Conservation (phyloP, 2,888 invertebrate genomes). For the Exephanes ischioxanthus region DNA sequence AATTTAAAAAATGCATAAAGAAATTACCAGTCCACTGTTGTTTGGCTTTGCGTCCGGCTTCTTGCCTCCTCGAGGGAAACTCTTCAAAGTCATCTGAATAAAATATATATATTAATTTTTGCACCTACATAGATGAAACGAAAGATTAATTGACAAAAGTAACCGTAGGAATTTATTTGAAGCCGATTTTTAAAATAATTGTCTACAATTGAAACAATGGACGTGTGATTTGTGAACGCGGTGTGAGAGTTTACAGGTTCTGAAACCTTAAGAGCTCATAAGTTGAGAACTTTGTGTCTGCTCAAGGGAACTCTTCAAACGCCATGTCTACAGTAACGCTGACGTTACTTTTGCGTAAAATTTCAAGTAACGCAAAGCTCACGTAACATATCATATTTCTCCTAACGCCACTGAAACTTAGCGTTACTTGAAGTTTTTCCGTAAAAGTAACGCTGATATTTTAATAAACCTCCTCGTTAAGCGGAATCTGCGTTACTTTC, state of each 20-base stretch:
- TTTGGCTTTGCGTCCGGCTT: conserved; percentile 71
- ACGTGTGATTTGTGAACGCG: background rate
- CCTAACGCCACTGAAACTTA: too few species aligned
- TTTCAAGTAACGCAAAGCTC: too few species aligned
- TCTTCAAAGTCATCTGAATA: conserved; percentile 77
- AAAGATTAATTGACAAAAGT: background rate
- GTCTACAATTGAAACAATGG: background rate
- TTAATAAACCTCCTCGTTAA: too few species aligned
- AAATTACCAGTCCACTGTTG: conserved; percentile 72
- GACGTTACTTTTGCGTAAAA: too few species aligned
- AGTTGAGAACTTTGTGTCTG: background rate
- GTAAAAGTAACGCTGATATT: too few species aligned
- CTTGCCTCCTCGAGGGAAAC: conserved; percentile 80
- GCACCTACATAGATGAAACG: background rate
- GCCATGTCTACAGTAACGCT: too few species aligned
- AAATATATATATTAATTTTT: conserved; percentile 34
- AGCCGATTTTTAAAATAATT: too few species aligned
- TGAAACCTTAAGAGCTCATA: background rate
- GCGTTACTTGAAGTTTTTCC: too few species aligned
- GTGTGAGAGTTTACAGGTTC: conserved; percentile 56
- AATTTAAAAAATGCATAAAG: conserved; percentile 13
- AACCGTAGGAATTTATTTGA: too few species aligned
- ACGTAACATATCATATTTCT: too few species aligned
- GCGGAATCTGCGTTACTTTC: too few species aligned
- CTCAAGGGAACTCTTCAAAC: too few species aligned